These are phyloP conservation scores for Oedothorax gibbosus DNA, from an alignment of 1,140 invertebrate genomes.

Conservation along the genomic window DNA sequence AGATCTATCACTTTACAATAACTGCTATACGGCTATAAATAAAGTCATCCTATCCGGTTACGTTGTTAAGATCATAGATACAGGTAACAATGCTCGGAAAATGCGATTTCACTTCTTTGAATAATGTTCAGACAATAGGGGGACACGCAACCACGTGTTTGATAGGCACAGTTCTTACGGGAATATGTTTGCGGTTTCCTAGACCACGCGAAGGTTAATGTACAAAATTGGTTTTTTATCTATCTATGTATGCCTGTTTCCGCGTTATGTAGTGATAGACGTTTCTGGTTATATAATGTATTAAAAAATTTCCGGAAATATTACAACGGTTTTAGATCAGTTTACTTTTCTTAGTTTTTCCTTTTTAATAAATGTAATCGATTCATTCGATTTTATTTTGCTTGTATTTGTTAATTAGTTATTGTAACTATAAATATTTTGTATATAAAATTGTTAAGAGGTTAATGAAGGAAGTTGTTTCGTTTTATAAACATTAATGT, in stretches of 20 bases:
- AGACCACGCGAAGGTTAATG: background rate
- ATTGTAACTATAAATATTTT: no score
- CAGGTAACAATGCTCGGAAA: background rate
- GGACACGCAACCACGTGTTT: background rate
- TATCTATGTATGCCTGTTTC: background rate
- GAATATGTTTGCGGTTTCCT: background rate
- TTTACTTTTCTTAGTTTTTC: no score
- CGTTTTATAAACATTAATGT: no score
- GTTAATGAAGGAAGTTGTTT: no score
- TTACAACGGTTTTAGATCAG: no score
- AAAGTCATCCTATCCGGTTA: background rate
- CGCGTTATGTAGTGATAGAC: background rate
- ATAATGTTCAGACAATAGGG: background rate
- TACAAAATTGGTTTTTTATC: background rate
- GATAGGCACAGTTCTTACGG: background rate
- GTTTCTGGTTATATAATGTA: background rate
- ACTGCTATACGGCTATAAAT: background rate
- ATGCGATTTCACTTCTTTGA: background rate
- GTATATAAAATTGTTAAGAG: no score
- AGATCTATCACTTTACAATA: no score
- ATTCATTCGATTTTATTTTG: no score
- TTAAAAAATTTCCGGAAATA: no score
- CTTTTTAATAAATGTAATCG: no score
- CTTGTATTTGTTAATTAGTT: no score
- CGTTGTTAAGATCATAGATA: background rate